Base-by-base conservation (phyloP, 1,140 invertebrate species). In the Drosophila seguyi region DNA sequence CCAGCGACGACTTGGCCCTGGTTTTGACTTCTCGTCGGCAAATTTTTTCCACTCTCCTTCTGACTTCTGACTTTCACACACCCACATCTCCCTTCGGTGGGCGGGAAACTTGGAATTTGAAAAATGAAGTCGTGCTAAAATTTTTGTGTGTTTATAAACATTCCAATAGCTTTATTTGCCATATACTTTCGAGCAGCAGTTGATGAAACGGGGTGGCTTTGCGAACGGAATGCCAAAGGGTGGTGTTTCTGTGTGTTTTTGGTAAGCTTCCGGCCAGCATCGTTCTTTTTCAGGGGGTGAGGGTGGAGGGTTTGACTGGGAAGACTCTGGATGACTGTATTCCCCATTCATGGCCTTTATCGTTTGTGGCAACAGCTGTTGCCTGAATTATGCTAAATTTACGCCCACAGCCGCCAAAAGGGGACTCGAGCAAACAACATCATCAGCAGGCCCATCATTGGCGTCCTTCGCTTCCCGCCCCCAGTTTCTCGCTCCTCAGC, bases 381-480 rank as follows among this genome's bases (percentile, higher is more conserved):
- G 84, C 84, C 85, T 83, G 84, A 88, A 88, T 88, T 88, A 88
- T 88, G 84, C 84, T 88, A 88, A 88, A 88, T 83, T 88, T 84
- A 88, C 73, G 84, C 79, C 84, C 69, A 61, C 84, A 80, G 79
- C 79, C 83, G 69, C 59, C 71, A 75, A 67, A 47, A 48, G 74
- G 65, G 52, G 52, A 41, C 66, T 48, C 73, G 29, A 69, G 66
- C 75, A 68, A 78, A 78, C 73, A 80, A 73, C 80, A 68, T 79
- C 60, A 67, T 68, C 69, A 59, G 41, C 69, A 47, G 18, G 41
- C 16, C 20, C 73, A 44, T 52, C 63, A 39, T 22, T 55, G 31
- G 34, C 31, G 20, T 38, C 14, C 52, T 55, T n/a, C 52, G 52
- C n/a, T 55, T 25, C 52, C 56, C 50, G 27, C 47, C 36, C 31